Base-by-base conservation (phyloP, 2,888 invertebrate genomes). In the Cataglyphis albicans region DNA sequence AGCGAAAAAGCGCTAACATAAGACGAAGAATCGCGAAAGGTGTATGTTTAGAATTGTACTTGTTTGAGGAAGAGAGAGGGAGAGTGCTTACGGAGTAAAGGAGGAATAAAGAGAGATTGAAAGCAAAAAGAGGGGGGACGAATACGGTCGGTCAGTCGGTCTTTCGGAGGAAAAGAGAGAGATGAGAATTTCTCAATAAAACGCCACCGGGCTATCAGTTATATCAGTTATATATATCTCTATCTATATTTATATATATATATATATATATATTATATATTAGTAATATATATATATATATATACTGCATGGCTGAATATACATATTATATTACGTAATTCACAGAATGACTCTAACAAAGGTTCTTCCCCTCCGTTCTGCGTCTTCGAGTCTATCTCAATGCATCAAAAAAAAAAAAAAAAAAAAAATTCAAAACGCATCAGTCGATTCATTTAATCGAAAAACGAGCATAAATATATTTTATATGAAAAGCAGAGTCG, bases 131-230 rank as follows among this genome's bases (percentile, higher is more conserved):
- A 92, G 90, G 91, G 92, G 88, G 72, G 18, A 72, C 21, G 70
- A 35, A 86, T 89, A 86, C 68, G 85, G 80, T 87, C 85, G 84
- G 82, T 87, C 85, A 86, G 86, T 89, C 86, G 82, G 76, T 64
- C 18, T 64, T 87, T 86, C 25, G 32, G 84, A 91, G 87, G 85
- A 84, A 90, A 87, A 48, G 35, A 75, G 57, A 80, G 78, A 80
- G 32, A 48, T 44, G 21, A 90, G 68, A 85, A 92, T 92, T 94
- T 94, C 94, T 94, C 94, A 94, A 94, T 94, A 94, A 94, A 94
- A 94, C 94, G 94, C 94, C 94, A 91, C 94, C 94, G 94, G 92
- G 93, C 93, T 93, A 41, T 48, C 48, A 52, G 48, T 52, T 68
- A 44, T 67, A 89, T 88, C 86, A 72, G 25, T 73, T 64, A 48